Evolutionary conservation across 2,888 invertebrate species (phyloP).

Genomic region (Plagodis dolabraria): DNA sequence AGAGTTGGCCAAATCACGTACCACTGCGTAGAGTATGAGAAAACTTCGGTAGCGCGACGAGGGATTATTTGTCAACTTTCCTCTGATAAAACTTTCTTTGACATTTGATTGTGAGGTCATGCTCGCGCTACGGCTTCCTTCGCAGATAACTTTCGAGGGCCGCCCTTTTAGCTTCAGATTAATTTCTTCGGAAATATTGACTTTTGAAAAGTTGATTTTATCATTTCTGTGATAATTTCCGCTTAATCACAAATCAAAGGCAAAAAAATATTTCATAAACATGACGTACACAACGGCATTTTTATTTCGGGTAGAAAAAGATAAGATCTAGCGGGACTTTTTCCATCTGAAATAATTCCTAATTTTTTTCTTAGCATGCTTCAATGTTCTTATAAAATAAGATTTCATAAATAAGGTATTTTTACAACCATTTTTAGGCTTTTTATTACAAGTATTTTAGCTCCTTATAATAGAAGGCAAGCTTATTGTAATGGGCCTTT

Average conservation of each 20-base stretch:
- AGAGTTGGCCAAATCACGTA: conserved; percentile 58
- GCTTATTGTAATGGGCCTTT: no score
- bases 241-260: not conserved
- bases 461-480: no score
- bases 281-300: no score
- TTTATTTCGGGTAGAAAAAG: no score
- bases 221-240: conserved; percentile 1
- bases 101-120: conserved; percentile 80
- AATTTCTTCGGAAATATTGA: conserved; percentile 27
- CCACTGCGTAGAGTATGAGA: conserved; percentile 65
- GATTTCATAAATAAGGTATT: no score
- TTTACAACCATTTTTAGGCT: no score
- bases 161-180: conserved; percentile 31
- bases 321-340: no score
- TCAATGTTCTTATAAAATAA: no score
- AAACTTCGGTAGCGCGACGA: conserved; percentile 65
- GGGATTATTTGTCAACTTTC: conserved; percentile 82
- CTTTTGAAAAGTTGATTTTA: conserved; percentile 16
- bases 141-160: conserved; percentile 48
- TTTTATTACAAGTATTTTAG: no score
- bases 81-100: conserved; percentile 81
- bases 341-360: no score
- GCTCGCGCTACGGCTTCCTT: conserved; percentile 55
- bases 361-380: no score
- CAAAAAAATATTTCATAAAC: no score